phyloP scores from a whole-genome alignment of 37 sponge, comb jelly and placozoan genomes.

The Ianthella basta region DNA sequence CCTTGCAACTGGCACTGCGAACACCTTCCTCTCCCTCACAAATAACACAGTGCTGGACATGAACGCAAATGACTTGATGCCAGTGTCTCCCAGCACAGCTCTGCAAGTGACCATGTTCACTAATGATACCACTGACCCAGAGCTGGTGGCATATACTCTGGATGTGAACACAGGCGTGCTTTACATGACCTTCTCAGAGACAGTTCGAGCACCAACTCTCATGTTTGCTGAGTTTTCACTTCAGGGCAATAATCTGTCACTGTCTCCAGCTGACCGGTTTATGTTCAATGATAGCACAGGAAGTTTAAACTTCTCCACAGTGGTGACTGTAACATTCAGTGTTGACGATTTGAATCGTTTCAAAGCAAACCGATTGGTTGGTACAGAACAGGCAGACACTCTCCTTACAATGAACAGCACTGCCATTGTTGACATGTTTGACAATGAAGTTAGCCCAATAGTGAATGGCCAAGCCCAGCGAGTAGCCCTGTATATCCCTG shows the following conservation, averaged over 20 bases:
- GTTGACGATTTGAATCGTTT: constrained; percentile 64
- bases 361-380: constrained; percentile 68
- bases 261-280: constrained; percentile 28
- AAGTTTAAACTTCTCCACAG: constrained; percentile 31
- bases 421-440: constrained; percentile 67
- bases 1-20: constrained; percentile 45
- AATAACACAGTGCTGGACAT: constrained; percentile 57
- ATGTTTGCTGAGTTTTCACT: constrained; percentile 42
- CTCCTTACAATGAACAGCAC: constrained; percentile 47
- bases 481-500: constrained; percentile 45
- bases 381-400: constrained; percentile 53
- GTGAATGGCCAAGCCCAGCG: constrained; percentile 32
- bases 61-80: constrained; percentile 65
- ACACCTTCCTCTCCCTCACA: constrained; percentile 66
- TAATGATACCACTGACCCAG: constrained; percentile 71
- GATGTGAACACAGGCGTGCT: constrained; percentile 72
- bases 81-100: constrained; percentile 33
- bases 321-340: constrained; percentile 55
- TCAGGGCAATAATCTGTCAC: constrained; percentile 47
- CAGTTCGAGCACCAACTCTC: constrained; percentile 68
- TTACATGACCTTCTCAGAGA: constrained; percentile 81
- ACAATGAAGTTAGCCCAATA: constrained; percentile 53
- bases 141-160: constrained; percentile 52
- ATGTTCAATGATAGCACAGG: constrained; percentile 27
- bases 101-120: constrained; percentile 38